Conservation (phyloP, 2,113 vertebrate genomes). For the Lota lota region DNA sequence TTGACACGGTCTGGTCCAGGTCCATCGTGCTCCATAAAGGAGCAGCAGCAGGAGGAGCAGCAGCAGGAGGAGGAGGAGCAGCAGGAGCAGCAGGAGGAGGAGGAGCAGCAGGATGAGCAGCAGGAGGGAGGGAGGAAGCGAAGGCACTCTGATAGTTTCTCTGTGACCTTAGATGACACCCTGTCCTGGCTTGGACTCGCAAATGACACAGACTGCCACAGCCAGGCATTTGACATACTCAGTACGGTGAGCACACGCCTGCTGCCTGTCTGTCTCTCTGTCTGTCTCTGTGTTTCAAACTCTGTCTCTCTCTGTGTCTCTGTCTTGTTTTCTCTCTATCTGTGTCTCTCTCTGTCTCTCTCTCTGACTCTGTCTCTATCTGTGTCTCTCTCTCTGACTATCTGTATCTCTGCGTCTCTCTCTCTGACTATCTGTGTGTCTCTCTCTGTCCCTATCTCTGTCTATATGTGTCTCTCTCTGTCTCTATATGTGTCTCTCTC, state of each 20-base stretch:
- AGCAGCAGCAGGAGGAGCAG: conserved; percentile 22
- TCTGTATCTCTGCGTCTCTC: too few relatives aligned
- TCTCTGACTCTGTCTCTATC: background rate
- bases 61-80: conserved; percentile 65
- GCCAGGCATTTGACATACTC: conserved; percentile 80
- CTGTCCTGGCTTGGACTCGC: conserved; percentile 87
- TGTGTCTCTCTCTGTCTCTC: conserved; percentile 5
- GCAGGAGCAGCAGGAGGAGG: too few relatives aligned
- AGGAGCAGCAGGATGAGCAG: too few relatives aligned
- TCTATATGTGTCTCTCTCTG: too few relatives aligned
- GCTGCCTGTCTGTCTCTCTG: background rate
- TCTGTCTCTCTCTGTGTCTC: too few relatives aligned
- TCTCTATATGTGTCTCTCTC: too few relatives aligned
- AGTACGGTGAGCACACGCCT: conserved; percentile 62
- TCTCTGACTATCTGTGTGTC: too few relatives aligned
- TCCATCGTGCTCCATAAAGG: conserved; percentile 25
- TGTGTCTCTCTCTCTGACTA: too few relatives aligned
- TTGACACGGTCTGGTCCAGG: conserved; percentile 27
- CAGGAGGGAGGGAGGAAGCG: conserved; percentile 84
- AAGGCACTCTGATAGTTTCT: conserved; percentile 91
- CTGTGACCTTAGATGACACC: conserved; percentile 89
- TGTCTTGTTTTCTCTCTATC: conserved; percentile 2
- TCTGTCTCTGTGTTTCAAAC: too few relatives aligned
- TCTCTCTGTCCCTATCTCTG: too few relatives aligned
- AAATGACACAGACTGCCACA: conserved; percentile 70